A percentile compares a stretch with the other conserved stretches of the same genome.
Conservation (phyloP, 1,140 invertebrate species). For the Drosophila saltans region DNA sequence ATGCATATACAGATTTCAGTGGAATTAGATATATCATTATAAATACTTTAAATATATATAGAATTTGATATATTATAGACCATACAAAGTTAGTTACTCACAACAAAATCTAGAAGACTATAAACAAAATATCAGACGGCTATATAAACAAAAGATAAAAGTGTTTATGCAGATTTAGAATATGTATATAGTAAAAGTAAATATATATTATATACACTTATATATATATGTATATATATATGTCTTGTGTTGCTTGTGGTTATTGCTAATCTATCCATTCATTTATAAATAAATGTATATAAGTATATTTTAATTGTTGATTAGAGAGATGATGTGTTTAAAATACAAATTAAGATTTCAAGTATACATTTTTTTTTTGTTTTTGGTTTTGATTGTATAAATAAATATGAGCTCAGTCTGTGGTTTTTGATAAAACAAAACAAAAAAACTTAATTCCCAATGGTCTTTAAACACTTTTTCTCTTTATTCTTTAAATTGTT, state of each 20-base stretch:
- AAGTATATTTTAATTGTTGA: constrained; percentile 4
- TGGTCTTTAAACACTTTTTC: constrained; percentile 6
- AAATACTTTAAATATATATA: no score
- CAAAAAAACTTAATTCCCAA: background rate
- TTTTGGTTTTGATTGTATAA: constrained; percentile 12
- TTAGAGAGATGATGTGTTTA: constrained; percentile 10
- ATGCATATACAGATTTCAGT: no score
- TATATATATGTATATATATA: background rate
- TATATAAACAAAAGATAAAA: no score
- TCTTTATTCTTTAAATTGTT: constrained; percentile 4
- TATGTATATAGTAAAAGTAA: no score
- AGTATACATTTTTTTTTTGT: background rate
- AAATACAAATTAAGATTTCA: constrained; percentile 11
- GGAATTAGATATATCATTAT: no score
- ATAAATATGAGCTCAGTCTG: constrained; percentile 35
- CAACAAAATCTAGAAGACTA: no score
- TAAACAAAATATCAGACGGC: no score
- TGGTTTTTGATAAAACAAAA: background rate
- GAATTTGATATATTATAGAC: no score
- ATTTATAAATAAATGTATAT: background rate
- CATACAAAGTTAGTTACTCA: no score
- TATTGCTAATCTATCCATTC: background rate
- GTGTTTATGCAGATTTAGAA: no score
- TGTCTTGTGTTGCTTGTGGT: background rate
- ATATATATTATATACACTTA: no score